Conservation (phyloP, 2,113 vertebrate genomes). For the Odontesthes bonariensis region DNA sequence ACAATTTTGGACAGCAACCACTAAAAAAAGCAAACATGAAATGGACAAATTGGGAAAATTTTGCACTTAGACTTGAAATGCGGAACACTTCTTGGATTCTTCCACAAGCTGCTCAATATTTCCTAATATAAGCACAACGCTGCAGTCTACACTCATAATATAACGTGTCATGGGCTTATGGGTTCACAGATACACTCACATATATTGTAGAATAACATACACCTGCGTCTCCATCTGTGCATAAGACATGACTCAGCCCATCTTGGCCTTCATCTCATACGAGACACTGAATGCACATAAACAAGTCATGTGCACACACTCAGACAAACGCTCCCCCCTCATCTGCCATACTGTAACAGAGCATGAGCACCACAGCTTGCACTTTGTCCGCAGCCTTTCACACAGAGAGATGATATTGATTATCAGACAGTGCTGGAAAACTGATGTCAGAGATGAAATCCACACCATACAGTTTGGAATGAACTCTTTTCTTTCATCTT, state of each 20-base stretch:
- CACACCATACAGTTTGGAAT: slow-evolving; percentile 35
- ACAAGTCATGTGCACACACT: slow-evolving; percentile 9
- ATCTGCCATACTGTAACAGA: slow-evolving; percentile 25
- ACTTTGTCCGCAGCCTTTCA: slow-evolving; percentile 56
- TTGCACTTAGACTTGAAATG: not conserved
- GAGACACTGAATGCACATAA: slow-evolving; percentile 58
- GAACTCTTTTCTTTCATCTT: slow-evolving; percentile 42
- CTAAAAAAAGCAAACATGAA: not conserved
- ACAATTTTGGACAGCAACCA: not conserved
- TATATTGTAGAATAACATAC: slow-evolving; percentile 43
- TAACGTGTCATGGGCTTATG: slow-evolving; percentile 25
- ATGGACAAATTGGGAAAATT: not conserved
- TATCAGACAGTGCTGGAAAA: slow-evolving; percentile 45
- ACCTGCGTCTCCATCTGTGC: slow-evolving; percentile 76
- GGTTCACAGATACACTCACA: slow-evolving; percentile 32
- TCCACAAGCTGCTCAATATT: no score
- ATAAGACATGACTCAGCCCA: slow-evolving; percentile 70
- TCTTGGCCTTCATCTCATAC: slow-evolving; percentile 64
- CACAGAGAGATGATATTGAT: slow-evolving; percentile 50
- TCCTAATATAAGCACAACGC: not conserved
- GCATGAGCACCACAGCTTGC: slow-evolving; percentile 36
- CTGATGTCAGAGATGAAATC: slow-evolving; percentile 25
- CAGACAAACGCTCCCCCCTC: slow-evolving; percentile 15
- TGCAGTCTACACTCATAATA: slow-evolving; percentile 23
- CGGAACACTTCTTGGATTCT: not conserved